Evolutionary conservation across 2,888 invertebrate species (phyloP).

Genomic region (Phortica magna): DNA sequence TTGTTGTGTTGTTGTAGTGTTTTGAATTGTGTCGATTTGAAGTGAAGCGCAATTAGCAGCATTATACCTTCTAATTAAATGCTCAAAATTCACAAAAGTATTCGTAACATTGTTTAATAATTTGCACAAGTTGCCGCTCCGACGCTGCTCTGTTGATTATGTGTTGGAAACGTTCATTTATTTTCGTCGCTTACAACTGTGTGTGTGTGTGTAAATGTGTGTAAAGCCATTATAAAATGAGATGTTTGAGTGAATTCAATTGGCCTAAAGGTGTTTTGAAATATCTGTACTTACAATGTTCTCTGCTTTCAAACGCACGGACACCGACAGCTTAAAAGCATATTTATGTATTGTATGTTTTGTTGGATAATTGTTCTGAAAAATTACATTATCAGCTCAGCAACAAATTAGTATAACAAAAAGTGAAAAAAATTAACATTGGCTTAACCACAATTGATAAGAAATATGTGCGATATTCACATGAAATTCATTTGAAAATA

Average conservation of each 20-base stretch:
- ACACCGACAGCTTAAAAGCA: slow-evolving; percentile 1
- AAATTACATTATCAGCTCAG: neutral
- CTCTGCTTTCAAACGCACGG: too few species aligned
- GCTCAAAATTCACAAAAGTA: slow-evolving; percentile 42
- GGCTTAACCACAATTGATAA: too few species aligned
- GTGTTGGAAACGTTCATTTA: neutral
- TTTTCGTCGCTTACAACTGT: neutral
- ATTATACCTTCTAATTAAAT: slow-evolving; percentile 59
- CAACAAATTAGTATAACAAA: slow-evolving; percentile 5
- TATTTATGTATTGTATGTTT: neutral
- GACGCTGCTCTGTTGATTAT: neutral
- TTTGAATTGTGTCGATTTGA: slow-evolving; percentile 44
- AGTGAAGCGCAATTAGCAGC: slow-evolving; percentile 55
- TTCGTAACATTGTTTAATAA: slow-evolving; percentile 30
- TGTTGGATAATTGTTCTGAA: neutral
- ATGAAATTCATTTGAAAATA: too few species aligned
- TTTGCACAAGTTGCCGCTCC: slow-evolving; percentile 25
- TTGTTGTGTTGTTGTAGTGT: slow-evolving; percentile 29
- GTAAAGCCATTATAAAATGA: neutral
- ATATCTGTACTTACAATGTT: too few species aligned
- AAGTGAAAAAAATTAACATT: neutral
- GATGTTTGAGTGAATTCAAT: too few species aligned
- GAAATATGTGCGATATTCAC: too few species aligned
- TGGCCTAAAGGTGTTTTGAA: too few species aligned
- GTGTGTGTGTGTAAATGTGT: neutral